Evolutionary conservation across 2,113 vertebrate species (phyloP).

Genomic region (Rhinolophus sinicus): DNA sequence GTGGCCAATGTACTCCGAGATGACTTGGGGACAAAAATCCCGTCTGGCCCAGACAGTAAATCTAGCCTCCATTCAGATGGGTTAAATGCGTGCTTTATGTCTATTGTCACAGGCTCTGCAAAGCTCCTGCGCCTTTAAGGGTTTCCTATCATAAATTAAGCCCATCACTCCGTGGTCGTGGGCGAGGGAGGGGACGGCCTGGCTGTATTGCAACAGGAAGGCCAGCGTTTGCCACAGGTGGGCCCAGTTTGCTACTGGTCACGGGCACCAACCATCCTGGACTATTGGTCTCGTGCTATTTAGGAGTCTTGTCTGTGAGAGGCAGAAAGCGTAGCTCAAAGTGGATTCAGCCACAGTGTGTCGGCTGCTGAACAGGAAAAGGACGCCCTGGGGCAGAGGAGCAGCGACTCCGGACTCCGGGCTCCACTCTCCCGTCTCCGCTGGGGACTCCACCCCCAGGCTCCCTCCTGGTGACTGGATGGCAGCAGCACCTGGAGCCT

Average conservation of each 20-base stretch:
- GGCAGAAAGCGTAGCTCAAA: neutral
- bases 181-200: neutral
- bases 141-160: conserved; percentile 89
- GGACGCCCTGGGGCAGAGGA: neutral
- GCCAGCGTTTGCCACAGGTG: accelerated
- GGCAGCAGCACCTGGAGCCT: accelerated
- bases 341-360: neutral
- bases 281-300: neutral
- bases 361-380: neutral
- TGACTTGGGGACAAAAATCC: conserved; percentile 88
- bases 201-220: accelerated
- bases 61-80: conserved; percentile 86
- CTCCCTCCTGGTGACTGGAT: accelerated
- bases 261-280: neutral
- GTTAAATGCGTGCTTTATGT: conserved; percentile 88
- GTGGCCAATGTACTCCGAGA: conserved; percentile 85
- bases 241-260: neutral
- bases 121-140: conserved; percentile 83
- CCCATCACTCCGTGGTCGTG: conserved; percentile 65
- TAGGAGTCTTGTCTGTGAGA: neutral
- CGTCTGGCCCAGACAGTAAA: conserved; percentile 89
- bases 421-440: neutral
- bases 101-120: conserved; percentile 85
- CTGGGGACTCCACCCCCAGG: accelerated
- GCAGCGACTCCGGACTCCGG: accelerated